phyloP scores from a whole-genome alignment of 2,797 vertebrate species.

The Rhyacichthys aspro region DNA sequence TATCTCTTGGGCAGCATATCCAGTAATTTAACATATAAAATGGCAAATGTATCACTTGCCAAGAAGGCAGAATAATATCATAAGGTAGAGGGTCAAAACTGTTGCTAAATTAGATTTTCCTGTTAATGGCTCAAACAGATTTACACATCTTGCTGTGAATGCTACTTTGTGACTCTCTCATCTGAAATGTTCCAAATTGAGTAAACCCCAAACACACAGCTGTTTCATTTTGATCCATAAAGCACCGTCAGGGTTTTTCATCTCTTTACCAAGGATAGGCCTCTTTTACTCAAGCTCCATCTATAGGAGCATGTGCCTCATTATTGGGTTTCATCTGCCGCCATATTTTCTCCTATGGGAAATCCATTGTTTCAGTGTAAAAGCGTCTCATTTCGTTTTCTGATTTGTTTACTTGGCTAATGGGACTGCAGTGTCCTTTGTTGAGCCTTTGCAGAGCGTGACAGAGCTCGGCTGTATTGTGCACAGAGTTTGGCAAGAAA shows the following conservation, averaged over 20 bases:
- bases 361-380: conserved; percentile 74
- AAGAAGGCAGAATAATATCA: conserved; percentile 14
- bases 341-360: conserved; percentile 72
- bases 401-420: conserved; percentile 78
- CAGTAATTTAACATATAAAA: conserved; percentile 43
- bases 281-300: conserved; percentile 57
- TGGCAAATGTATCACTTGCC: conserved; percentile 13
- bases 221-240: conserved; percentile 63
- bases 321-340: conserved; percentile 69
- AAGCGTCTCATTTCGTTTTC: conserved; percentile 74
- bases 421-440: conserved; percentile 73
- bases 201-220: conserved; percentile 50
- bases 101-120: conserved; percentile 50
- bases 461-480: conserved; percentile 64
- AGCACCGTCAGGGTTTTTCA: conserved; percentile 47
- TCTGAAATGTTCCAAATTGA: conserved; percentile 33
- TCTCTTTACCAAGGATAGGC: conserved; percentile 49
- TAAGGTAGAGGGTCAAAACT: conserved; percentile 19
- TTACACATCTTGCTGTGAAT: conserved; percentile 34
- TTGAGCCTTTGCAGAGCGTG: conserved; percentile 68
- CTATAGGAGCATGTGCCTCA: conserved; percentile 60
- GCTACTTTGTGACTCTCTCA: conserved; percentile 34
- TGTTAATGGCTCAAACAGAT: conserved; percentile 45
- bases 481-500: conserved; percentile 59
- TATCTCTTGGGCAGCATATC: conserved; percentile 30